Conservation (phyloP, 2,888 invertebrate genomes). For the Linyphia triangularis region DNA sequence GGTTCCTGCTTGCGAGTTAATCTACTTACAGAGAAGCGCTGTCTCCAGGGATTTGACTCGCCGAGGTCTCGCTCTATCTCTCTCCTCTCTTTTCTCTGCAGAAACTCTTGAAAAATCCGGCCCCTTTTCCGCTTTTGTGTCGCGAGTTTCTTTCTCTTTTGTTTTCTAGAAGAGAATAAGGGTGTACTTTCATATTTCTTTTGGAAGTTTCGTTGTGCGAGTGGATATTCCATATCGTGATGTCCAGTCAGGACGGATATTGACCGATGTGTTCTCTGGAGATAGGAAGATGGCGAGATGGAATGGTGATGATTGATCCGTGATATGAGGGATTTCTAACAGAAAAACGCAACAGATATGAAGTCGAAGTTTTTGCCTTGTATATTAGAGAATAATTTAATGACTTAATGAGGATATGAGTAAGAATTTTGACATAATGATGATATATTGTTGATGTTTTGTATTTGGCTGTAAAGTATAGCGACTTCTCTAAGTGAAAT, state of each 20-base stretch:
- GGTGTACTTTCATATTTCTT: too few species aligned
- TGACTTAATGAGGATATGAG: too few species aligned
- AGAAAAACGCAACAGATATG: too few species aligned
- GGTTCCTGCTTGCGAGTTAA: constrained; percentile 69
- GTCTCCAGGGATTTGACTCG: constrained; percentile 36
- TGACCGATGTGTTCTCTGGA: background rate
- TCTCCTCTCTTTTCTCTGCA: constrained; percentile 14
- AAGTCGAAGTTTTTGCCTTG: too few species aligned
- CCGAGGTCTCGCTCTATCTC: background rate
- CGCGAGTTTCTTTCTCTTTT: constrained; percentile 9
- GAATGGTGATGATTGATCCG: too few species aligned
- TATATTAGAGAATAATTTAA: too few species aligned
- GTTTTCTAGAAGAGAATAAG: background rate
- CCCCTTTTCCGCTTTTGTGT: background rate
- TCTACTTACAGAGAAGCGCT: constrained; percentile 66
- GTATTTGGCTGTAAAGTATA: too few species aligned
- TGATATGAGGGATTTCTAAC: too few species aligned
- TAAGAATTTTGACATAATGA: too few species aligned
- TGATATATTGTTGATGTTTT: too few species aligned
- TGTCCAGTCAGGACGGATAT: background rate
- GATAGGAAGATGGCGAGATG: too few species aligned
- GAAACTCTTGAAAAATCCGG: constrained; percentile 57
- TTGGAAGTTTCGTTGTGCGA: background rate
- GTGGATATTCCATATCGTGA: background rate
- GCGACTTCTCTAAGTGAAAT: too few species aligned